Evolutionary conservation across 1,140 invertebrate species (phyloP), one percentile per base, ranked within the genome.

Genomic region (Drosophila lacertosa): DNA sequence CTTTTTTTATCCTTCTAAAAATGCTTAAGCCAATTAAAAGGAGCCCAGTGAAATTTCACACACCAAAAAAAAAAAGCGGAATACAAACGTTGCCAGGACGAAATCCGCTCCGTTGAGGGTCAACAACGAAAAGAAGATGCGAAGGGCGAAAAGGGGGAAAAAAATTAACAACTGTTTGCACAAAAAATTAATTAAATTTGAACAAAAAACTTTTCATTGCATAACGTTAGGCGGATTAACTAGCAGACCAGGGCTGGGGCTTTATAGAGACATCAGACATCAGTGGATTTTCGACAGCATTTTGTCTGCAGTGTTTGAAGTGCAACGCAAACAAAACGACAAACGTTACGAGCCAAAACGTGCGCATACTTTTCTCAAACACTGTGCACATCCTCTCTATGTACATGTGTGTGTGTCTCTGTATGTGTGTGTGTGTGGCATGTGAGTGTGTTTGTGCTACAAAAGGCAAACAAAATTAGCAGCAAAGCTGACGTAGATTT

Each of bases 181-280:
- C 66, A 75, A 83, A 51, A 83, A 83, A 83, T 83, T 83, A 83
- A 83, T 83, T 83, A 83, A 78, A 83, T 83, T 83, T 75, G 39
- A 35, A 65, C 53, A 75, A 39, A 74, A 54, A 72, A 81, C 58
- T 73, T 62, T 69, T 69, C 67, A 64, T 81, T 81, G 77, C 77
- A 81, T 81, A 81, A 81, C 73, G 77, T 53, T 77, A 69, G 77
- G 63, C 77, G 78, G 78, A 81, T 81, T 81, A 81, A 81, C 77
- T 62, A 53, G 32, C 39, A 7, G 16, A 24, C 22, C 7, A 26
- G n/a, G 11, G 10, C 42, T 35, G 4, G n/a, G 24, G n/a, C 16
- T 39, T 32, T 48, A 82, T 81, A 81, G 77, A 81, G 77, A 81
- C 77, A 81, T 81, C 77, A 76, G 68, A 39, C 72, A 63, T 57